These are phyloP conservation scores for Sebastes cheni DNA, from an alignment of 2,797 vertebrate genomes.

Conservation along the genomic window DNA sequence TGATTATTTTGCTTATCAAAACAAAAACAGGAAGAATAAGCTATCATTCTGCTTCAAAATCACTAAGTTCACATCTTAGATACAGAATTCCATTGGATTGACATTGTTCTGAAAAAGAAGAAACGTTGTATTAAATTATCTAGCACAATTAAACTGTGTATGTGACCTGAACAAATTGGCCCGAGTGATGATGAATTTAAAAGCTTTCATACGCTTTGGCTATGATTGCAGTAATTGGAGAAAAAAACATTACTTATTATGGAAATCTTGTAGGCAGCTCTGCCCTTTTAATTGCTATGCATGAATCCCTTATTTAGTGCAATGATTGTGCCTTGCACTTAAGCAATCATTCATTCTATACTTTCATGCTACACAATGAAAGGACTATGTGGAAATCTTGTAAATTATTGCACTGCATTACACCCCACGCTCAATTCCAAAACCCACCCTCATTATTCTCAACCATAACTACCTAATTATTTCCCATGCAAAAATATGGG, in stretches of 20 bases:
- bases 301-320: not conserved
- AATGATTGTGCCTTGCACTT: slow-evolving; percentile 7
- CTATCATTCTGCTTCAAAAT: not conserved
- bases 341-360: slow-evolving; percentile 37
- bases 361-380: slow-evolving; percentile 26
- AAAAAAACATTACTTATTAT: not conserved
- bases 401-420: slow-evolving; percentile 25
- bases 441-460: slow-evolving; percentile 37
- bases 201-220: not conserved
- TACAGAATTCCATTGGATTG: not conserved
- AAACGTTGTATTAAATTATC: not conserved
- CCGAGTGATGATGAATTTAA: not conserved
- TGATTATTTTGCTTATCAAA: too few species aligned
- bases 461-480: slow-evolving; percentile 36
- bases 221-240: not conserved
- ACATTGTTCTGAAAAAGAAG: not conserved
- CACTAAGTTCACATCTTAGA: not conserved
- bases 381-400: slow-evolving; percentile 33
- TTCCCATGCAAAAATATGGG: slow-evolving; percentile 17
- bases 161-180: slow-evolving; percentile 2
- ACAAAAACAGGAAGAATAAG: not conserved
- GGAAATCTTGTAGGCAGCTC: not conserved
- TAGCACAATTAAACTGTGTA: not conserved
- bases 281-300: slow-evolving; percentile 16
- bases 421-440: slow-evolving; percentile 12